Evolutionary conservation across 2,888 invertebrate genomes (phyloP).

Genomic region (Ametastegia equiseti): DNA sequence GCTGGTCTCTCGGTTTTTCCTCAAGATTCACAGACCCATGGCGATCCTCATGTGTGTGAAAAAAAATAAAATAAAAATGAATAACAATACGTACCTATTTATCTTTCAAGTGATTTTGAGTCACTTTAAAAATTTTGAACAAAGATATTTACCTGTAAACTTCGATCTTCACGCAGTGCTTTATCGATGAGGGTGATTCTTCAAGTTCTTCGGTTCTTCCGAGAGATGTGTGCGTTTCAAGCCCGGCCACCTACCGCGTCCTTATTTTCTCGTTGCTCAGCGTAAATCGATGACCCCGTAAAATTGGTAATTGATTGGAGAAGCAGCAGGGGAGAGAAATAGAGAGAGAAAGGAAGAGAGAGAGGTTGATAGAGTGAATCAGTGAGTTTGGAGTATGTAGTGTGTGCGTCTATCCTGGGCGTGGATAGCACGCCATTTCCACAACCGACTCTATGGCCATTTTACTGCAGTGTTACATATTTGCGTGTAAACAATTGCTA

Average conservation of each 20-base stretch:
- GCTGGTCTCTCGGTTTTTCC: background rate
- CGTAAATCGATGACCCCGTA: slow-evolving; percentile 22
- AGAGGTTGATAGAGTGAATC: no score
- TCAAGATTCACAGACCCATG: background rate
- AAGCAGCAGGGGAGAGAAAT: background rate
- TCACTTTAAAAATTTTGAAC: no score
- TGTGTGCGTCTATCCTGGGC: background rate
- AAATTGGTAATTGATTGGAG: slow-evolving; percentile 40
- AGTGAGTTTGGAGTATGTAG: no score
- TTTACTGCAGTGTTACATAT: slow-evolving; percentile 21
- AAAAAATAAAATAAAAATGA: no score
- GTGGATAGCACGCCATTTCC: slow-evolving; percentile 26
- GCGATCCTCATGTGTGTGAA: background rate
- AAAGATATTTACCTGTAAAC: no score
- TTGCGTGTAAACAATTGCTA: slow-evolving; percentile 41
- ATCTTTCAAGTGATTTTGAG: no score
- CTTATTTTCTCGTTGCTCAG: background rate
- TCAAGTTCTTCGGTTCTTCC: background rate
- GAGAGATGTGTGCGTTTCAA: background rate
- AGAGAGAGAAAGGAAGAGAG: background rate
- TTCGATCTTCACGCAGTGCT: background rate
- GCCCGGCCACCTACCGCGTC: background rate
- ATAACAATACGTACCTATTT: no score
- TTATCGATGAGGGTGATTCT: background rate
- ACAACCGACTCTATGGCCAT: background rate